Base-by-base conservation (phyloP, 1,140 invertebrate genomes). In the Trypoxylus dichotomus region DNA sequence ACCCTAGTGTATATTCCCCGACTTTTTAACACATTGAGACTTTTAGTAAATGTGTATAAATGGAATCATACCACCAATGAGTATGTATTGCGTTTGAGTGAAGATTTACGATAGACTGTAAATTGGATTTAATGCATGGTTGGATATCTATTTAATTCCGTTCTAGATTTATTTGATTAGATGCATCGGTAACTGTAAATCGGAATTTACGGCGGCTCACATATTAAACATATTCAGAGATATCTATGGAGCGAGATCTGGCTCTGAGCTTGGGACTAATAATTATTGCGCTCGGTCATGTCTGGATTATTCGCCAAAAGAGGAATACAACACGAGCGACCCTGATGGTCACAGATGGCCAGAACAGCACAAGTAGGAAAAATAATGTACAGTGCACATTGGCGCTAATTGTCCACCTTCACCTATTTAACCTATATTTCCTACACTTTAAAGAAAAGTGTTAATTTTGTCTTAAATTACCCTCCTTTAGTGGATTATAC, bases 121-220 rank as follows among this genome's bases (percentile, higher is more conserved):
- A 54, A 54, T 54, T 54, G 47, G 47, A 54, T 54, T 54, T 54
- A 54, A 54, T 54, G 47, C 47, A 54, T 54, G 47, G 47, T n/a
- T 54, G 47, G 47, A 54, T 54, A 54, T 54, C 47, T 54, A 54
- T 54, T 54, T 54, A 54, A 54, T 54, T 54, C 47, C 47, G 47
- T 54, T 54, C 47, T 13, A 54, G 47, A 54, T 54, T 54, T 54
- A 54, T 54, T 54, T 54, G 47, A 54, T 54, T 54, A 54, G 47
- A 54, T 54, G 47, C 47, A 54, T n/a, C 19, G 47, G 47, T 54
- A 54, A 54, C 47, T 54, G 47, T 54, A 54, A 54, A 54, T 54
- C 47, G 47, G 47, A 54, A 54, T 54, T 54, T 54, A 54, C 47
- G 47, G 47, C 47, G 15, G 47, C 47, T 54, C 47, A 54, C 47